A percentile compares a stretch with the other conserved stretches of the same genome.
phyloP scores from a whole-genome alignment of 2,113 vertebrate genomes.

The Tachuris rubrigastra region DNA sequence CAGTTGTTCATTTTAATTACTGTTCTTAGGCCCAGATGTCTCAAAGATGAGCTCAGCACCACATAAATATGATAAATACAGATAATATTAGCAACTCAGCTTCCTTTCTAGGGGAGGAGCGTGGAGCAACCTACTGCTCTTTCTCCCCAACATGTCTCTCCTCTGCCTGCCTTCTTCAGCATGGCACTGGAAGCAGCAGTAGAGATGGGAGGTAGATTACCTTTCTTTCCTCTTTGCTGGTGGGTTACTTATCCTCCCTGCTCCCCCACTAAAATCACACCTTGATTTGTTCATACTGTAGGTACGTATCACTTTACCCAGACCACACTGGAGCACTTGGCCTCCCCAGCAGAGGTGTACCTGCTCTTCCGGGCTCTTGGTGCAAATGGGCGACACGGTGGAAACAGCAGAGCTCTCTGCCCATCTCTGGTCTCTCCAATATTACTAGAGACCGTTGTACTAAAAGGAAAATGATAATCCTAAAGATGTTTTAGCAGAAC shows the following conservation, averaged over 20 bases:
- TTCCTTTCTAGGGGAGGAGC: background rate
- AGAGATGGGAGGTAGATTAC: background rate
- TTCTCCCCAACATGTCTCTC: background rate
- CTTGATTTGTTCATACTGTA: background rate
- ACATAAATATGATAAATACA: constrained; percentile 58
- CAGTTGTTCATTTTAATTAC: constrained; percentile 70
- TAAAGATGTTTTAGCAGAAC: background rate
- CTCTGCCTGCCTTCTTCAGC: background rate
- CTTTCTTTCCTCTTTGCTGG: background rate
- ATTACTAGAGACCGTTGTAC: background rate
- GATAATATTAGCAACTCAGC: constrained; percentile 38
- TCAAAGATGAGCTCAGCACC: constrained; percentile 60
- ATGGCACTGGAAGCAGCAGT: background rate
- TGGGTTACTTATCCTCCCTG: background rate
- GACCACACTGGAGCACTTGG: background rate
- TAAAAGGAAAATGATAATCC: background rate
- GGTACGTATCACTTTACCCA: background rate
- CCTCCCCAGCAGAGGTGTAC: background rate
- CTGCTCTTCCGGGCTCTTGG: background rate
- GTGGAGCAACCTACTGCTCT: background rate
- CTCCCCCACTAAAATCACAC: background rate
- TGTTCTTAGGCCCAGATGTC: constrained; percentile 43
- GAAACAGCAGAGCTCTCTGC: background rate
- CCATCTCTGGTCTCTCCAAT: background rate
- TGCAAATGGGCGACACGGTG: background rate